Conservation (phyloP, 2,113 vertebrate species). For the Mionectes macconnelli region DNA sequence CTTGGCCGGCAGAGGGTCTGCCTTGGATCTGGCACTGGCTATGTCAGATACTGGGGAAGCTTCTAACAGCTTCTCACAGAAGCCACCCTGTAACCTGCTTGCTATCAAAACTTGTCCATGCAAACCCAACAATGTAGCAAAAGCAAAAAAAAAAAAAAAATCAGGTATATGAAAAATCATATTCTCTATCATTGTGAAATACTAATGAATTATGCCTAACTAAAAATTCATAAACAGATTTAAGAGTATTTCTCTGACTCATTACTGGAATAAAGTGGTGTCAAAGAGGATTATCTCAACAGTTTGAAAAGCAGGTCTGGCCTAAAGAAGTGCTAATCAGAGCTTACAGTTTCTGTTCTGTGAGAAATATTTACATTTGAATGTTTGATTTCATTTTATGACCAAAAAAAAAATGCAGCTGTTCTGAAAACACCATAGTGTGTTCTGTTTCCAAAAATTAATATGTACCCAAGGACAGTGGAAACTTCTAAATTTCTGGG, state of each 20-base stretch:
- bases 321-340: background rate
- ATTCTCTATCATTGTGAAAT: background rate
- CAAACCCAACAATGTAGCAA: background rate
- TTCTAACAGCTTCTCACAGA: background rate
- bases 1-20: background rate
- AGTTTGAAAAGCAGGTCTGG: background rate
- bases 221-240: background rate
- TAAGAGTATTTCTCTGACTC: background rate
- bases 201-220: background rate
- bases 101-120: background rate
- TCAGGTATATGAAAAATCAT: background rate
- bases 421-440: background rate
- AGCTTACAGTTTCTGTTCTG: background rate
- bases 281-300: background rate
- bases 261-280: background rate
- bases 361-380: background rate
- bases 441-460: background rate
- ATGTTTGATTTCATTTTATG: background rate
- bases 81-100: fast-evolving
- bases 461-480: background rate
- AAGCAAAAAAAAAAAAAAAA: background rate
- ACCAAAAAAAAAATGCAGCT: background rate
- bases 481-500: background rate
- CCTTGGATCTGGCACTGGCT: background rate
- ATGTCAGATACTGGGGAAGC: no score